Evolutionary conservation across 92 coral and sea anemone species (phyloP), one percentile per base, ranked within the genome.

Genomic region (Chrysogorgia sp.): DNA sequence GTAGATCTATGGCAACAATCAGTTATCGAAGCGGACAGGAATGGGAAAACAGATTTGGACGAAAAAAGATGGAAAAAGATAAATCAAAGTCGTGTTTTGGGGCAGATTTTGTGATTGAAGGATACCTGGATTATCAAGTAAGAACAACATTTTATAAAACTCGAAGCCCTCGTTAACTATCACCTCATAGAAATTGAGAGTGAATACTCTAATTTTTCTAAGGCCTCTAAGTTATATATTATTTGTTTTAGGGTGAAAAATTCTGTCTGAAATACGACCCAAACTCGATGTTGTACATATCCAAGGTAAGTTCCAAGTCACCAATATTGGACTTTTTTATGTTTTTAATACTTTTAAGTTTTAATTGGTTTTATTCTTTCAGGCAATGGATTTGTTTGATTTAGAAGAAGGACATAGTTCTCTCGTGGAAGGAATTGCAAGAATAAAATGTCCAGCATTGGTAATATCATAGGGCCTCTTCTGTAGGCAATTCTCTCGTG

Each of bases 381-480:
- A 93, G 98, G 98, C 98, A 8, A 93, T 91, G 98, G 98, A 93
- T 56, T 67, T 93, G 84, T 93, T 93, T 64, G 98, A 93, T 77
- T 80, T 93, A 30, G 98, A 93, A 12, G 98, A 93, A 63, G 98
- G 98, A 17, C 87, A 84, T 65, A 64, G 71, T 41, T 93, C 96
- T 7, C 82, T 93, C 13, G 75, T 71, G 22, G 93, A 93, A 30
- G 98, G 98, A 19, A 71, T 93, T 21, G 80, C 96, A 12, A 84
- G 93, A 58, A 76, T 93, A 15, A 82, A 86, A 77, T 91, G 98
- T 81, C 93, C 98, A 10, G 85, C 96, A 8, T 71, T 93, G 92
- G 98, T 93, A 82, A 74, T 91, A 45, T 21, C 1, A 32, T 50
- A 40, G n/a, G n/a, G n/a, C n/a, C n/a, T n/a, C n/a, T n/a, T n/a